Evolutionary conservation across 1,140 invertebrate genomes (phyloP).

Genomic region (Bicyclus anynana): DNA sequence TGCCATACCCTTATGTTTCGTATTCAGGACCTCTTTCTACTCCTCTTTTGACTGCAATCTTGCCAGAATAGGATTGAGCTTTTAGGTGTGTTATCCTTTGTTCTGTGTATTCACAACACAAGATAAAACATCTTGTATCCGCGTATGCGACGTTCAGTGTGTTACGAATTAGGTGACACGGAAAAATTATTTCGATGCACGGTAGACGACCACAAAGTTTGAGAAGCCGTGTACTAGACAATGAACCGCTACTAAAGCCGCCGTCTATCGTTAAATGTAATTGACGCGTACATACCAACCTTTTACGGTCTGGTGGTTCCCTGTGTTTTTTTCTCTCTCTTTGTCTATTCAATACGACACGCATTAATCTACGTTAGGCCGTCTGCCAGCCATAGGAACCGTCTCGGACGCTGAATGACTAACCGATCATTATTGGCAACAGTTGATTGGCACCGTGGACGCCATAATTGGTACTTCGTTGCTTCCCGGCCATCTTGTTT

Average conservation of each 20-base stretch:
- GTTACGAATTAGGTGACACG: too few relatives aligned
- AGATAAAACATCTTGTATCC: too few relatives aligned
- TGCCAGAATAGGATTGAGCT: too few relatives aligned
- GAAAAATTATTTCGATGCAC: not conserved
- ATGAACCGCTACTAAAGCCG: slow-evolving; percentile 56
- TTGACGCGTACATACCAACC: slow-evolving; percentile 46
- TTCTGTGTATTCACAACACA: too few relatives aligned
- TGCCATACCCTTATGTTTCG: too few relatives aligned
- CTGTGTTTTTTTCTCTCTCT: slow-evolving; percentile 37
- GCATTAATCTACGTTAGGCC: slow-evolving; percentile 29
- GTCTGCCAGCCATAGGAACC: slow-evolving; percentile 18
- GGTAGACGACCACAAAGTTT: not conserved
- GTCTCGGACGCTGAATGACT: slow-evolving; percentile 20
- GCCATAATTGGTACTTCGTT: slow-evolving; percentile 5
- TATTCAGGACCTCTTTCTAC: too few relatives aligned
- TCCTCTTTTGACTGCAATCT: too few relatives aligned
- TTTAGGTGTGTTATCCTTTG: too few relatives aligned
- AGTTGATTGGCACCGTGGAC: slow-evolving; percentile 17
- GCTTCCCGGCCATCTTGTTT: slow-evolving; percentile 5
- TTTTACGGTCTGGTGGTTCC: slow-evolving; percentile 53
- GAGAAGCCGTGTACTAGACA: slow-evolving; percentile 40
- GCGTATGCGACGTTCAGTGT: too few relatives aligned
- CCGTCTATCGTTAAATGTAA: slow-evolving; percentile 52
- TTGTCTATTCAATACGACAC: slow-evolving; percentile 29
- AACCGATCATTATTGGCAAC: slow-evolving; percentile 13